Evolutionary conservation across 2,888 invertebrate genomes (phyloP), one percentile per base, ranked within the genome.

Genomic region (Sphaeridia pumilis): DNA sequence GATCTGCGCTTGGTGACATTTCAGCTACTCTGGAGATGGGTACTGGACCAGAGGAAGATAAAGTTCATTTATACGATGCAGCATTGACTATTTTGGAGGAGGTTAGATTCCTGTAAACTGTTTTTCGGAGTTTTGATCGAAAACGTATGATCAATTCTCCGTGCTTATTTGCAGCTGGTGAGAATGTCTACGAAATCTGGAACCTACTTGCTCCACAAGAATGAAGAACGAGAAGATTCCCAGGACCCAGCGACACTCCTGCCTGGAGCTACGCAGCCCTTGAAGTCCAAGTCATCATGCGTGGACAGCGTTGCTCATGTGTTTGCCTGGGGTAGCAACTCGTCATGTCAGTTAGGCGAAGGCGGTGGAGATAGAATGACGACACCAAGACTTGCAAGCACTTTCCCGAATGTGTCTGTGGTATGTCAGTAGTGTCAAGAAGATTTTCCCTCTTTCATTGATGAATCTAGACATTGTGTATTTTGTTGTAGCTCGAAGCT

Each of bases 241-340:
- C n/a, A n/a, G n/a, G n/a, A n/a, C n/a, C n/a, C n/a, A n/a, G n/a
- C n/a, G n/a, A n/a, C n/a, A n/a, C n/a, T n/a, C n/a, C n/a, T n/a
- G n/a, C n/a, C n/a, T n/a, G n/a, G n/a, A n/a, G n/a, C n/a, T n/a
- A n/a, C n/a, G n/a, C n/a, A n/a, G n/a, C n/a, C n/a, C n/a, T n/a
- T n/a, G n/a, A n/a, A n/a, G n/a, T n/a, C n/a, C n/a, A n/a, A n/a
- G n/a, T 43, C 25, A 10, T 47, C 52, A 14, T 27, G 64, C 71
- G 5, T 38, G 17, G 38, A 38, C 17, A 14, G 38, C 38, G 38
- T 70, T 55, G 71, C 73, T 58, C 76, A 77, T 65, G 77, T 78
- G 14, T 79, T 74, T 67, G 76, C 79, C 21, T 80, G 79, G 78
- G 80, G 80, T 2, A 79, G 78, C 65, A 80, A 80, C 69, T 78